Evolutionary conservation across 2,888 invertebrate genomes (phyloP), one percentile per base, ranked within the genome.

Genomic region (Parnassius apollo): DNA sequence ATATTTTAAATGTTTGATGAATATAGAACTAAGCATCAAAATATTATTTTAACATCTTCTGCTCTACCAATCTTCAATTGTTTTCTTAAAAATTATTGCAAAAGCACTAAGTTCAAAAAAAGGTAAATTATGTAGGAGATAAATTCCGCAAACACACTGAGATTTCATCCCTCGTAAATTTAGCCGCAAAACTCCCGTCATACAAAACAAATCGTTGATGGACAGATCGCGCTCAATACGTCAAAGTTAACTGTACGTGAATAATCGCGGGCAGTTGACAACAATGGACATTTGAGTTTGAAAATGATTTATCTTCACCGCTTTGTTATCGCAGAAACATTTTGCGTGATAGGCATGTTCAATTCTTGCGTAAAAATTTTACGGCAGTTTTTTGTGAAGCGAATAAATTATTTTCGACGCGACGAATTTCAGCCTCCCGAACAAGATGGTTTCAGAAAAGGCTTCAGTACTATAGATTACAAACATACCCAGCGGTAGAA

Each of bases 271-370:
- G 11, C 11, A 55, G 55, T 55, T 55, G 55, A 55, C 55, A 55
- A 55, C 55, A 54, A 54, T 51, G 25, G 55, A 55, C 55, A 55
- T 55, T 55, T 55, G 55, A 55, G 55, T 55, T 55, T 55, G 55
- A 22, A 51, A 44, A 55, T 55, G 42, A 55, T 55, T 55, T 55
- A 45, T 42, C 9, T 11, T 13, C 25, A 11, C 2, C 35, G 25
- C 7, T 22, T 51, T 25, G 35, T 25, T 35, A 51, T 25, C 51
- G 12, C 22, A 25, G 35, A 12, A 51, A 35, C 22, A 25, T 51
- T 51, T 25, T 25, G 51, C 13, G 0, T 49, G 13, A 49, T 49
- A n/a, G 9, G 8, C 18, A 13, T 35, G 35, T 35, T 7, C 7
- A 35, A 35, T 35, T 35, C 25, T 35, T 35, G 35, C 35, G 35